phyloP scores from a whole-genome alignment of 92 coral and sea anemone genomes.

The Phenganax stokvisi region DNA sequence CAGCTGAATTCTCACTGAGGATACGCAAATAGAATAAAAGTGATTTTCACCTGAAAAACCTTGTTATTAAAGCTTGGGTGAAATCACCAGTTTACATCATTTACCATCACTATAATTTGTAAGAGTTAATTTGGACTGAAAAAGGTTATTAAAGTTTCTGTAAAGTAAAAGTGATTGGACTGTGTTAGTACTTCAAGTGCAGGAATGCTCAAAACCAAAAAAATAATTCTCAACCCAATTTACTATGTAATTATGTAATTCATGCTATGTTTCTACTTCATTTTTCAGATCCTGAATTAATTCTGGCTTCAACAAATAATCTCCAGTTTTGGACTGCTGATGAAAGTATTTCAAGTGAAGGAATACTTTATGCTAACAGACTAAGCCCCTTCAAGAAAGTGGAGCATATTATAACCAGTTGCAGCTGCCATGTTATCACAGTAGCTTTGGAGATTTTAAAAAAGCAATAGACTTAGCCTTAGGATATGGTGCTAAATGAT shows the following conservation, averaged over 20 bases:
- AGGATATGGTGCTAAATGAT: constrained; percentile 2
- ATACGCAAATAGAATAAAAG: no score
- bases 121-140: no score
- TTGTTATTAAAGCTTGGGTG: no score
- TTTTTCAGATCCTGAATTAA: not conserved
- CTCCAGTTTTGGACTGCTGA: constrained; percentile 12
- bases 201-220: no score
- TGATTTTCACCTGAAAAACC: no score
- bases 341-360: not conserved
- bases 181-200: no score
- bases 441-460: not conserved
- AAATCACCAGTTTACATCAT: no score
- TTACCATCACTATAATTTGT: no score
- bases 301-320: not conserved
- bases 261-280: not conserved
- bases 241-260: not conserved
- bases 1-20: no score
- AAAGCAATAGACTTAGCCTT: not conserved
- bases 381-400: not conserved
- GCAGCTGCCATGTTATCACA: not conserved
- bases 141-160: no score
- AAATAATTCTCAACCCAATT: no score
- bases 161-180: no score
- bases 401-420: not conserved
- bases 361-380: not conserved